Evolutionary conservation across 2,888 invertebrate species (phyloP), one percentile per base, ranked within the genome.

Genomic region (Crossocerus cetratus): DNA sequence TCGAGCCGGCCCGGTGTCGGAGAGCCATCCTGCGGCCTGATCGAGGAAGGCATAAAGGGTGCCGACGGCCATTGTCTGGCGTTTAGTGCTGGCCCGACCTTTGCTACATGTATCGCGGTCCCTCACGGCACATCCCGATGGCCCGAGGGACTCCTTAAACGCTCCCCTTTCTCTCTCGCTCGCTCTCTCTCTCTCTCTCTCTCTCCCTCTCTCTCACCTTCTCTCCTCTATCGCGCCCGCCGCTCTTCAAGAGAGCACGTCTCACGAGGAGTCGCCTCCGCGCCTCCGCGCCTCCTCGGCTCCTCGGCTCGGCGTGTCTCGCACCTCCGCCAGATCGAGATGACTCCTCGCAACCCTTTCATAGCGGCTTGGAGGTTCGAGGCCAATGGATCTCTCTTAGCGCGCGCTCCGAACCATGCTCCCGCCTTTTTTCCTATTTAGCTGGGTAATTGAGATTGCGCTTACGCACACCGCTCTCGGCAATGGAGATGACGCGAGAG

Each of bases 21-120:
- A 43, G 60, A 72, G 78, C 72, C 74, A 69, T 65, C 72, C 72
- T 54, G 62, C 69, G 77, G 75, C 56, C 64, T 80, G 84, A 83
- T 83, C 82, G 77, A 78, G 78, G 74, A 75, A 73, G 62, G 77
- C 70, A 83, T 82, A 83, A 84, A 84, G 84, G 83, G 81, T 77
- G 84, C 83, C 83, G 84, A 84, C 84, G 77, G 77, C 81, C 81
- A 84, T 84, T 84, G 83, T 84, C 81, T 84, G 84, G 83, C 84
- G 82, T 84, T 84, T 84, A 84, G 84, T 84, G 80, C 81, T 80
- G 78, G 76, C 79, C 82, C 84, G 83, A 83, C 84, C 83, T 84
- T 82, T 83, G 79, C 80, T 79, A 77, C 84, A 75, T 76, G 83
- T 83, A 84, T 84, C 80, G 72, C 61, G 77, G 54, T 59, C 74